Evolutionary conservation across 2,113 vertebrate species (phyloP), one percentile per base, ranked within the genome.

Genomic region (Tyrannus savana): DNA sequence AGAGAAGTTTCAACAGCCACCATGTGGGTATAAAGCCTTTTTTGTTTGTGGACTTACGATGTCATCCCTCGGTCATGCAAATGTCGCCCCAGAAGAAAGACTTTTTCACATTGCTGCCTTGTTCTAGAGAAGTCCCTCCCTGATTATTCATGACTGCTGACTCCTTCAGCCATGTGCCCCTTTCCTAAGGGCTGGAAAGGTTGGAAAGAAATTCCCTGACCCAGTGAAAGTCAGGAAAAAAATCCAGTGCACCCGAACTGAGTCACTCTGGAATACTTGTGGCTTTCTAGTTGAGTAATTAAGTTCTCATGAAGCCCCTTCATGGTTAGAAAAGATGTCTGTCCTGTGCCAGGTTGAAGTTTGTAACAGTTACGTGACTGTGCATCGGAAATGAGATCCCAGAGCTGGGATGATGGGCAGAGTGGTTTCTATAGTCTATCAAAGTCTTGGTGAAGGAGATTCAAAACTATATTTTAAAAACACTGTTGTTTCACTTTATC

Each of bases 51-150:
- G 64, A 60, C 44, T 90, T 88, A 72, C 91, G 89, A 96, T 96
- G 96, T 97, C 96, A 97, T 90, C 27, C 68, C 66, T 96, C 7
- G 3, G 79, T 84, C 96, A 97, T 95, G 96, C 76, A 96, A 97
- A 96, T 81, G 81, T 66, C 75, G 0, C 66, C 89, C 79, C 72
- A 95, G 93, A 97, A 97, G 79, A 97, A 96, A 95, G 95, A 82
- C 79, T 92, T 96, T 58, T 96, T 96, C 80, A 95, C 59, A 94
- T 90, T 94, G 25, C 68, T 69, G 81, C 84, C 89, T 76, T 83
- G 67, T 95, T 96, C 96, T 91, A 87, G 95, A 97, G 80, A 93
- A 95, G 58, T 95, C 74, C 75, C 69, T 89, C 62, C 81, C 78
- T 93, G 68, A 84, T 94, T 96, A 90, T 96, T 97, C 88, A 89